Evolutionary conservation across 2,797 vertebrate species (phyloP).

Genomic region (Nasua narica): DNA sequence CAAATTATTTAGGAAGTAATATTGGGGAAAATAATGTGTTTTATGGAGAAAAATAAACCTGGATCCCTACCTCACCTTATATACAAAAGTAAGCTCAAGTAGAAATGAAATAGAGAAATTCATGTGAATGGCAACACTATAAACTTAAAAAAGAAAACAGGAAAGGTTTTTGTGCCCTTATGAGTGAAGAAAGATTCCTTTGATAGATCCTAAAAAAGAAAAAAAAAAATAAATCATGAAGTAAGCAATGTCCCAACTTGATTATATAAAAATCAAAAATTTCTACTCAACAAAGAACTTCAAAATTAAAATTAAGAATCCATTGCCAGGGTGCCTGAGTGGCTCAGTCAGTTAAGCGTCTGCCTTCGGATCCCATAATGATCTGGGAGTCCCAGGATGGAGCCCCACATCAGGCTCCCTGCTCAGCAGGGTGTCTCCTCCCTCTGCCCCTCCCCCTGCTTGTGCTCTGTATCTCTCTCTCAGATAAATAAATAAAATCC

Average conservation of each 20-base stretch:
- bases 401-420: not conserved
- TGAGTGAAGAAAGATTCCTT: not conserved
- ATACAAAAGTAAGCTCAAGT: not conserved
- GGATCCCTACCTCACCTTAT: not conserved
- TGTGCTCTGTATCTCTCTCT: not conserved
- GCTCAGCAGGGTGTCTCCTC: not conserved
- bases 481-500: not conserved
- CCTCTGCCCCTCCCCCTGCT: not conserved
- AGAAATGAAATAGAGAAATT: not conserved
- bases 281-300: not conserved
- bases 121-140: not conserved
- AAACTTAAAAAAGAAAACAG: not conserved
- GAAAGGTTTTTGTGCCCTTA: not conserved
- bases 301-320: not conserved
- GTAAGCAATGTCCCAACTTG: not conserved
- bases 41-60: not conserved
- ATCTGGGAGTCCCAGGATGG: not conserved
- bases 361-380: not conserved
- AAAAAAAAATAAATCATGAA: not conserved
- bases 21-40: not conserved
- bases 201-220: not conserved
- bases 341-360: not conserved
- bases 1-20: not conserved
- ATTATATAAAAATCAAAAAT: not conserved
- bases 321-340: not conserved